Conservation (phyloP, 2,888 invertebrate genomes). For the Ectemnius lituratus region DNA sequence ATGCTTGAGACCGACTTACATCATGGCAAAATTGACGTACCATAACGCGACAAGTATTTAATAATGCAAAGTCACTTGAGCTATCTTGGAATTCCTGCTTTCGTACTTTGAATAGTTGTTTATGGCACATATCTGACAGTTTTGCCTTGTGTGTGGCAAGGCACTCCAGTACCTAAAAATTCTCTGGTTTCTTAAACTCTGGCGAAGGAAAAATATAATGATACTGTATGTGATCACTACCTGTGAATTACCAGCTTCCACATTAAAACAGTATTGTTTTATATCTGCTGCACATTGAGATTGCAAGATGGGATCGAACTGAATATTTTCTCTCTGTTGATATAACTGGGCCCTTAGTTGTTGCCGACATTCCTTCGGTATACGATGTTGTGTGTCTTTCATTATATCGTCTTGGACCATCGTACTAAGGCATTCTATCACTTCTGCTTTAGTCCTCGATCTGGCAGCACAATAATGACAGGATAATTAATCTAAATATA, state of each 20-base stretch:
- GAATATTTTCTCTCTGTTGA: slow-evolving; percentile 93
- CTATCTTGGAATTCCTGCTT: slow-evolving; percentile 92
- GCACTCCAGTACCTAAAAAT: slow-evolving; percentile 87
- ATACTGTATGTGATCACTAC: slow-evolving; percentile 66
- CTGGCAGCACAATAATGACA: slow-evolving; percentile 65
- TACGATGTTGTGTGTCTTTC: slow-evolving; percentile 85
- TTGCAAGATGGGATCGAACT: slow-evolving; percentile 90
- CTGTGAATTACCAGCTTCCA: slow-evolving; percentile 83
- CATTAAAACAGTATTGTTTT: slow-evolving; percentile 83
- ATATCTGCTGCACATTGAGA: slow-evolving; percentile 91
- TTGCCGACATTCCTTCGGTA: slow-evolving; percentile 93
- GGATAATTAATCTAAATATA: not conserved
- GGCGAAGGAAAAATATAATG: no score
- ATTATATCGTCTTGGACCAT: slow-evolving; percentile 92
- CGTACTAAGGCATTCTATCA: slow-evolving; percentile 92
- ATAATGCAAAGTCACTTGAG: slow-evolving; percentile 90
- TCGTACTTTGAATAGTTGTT: slow-evolving; percentile 90
- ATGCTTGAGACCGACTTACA: slow-evolving; percentile 82
- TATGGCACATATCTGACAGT: slow-evolving; percentile 86
- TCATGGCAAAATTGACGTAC: slow-evolving; percentile 90
- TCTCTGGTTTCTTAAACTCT: no score
- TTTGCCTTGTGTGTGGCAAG: slow-evolving; percentile 81
- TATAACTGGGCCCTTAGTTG: slow-evolving; percentile 94
- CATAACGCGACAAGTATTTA: slow-evolving; percentile 91
- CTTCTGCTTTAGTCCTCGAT: slow-evolving; percentile 88